A percentile compares a stretch with the other conserved stretches of the same genome.
Conservation (phyloP, 2,888 invertebrate species). For the Caenorhabditis sinica region DNA sequence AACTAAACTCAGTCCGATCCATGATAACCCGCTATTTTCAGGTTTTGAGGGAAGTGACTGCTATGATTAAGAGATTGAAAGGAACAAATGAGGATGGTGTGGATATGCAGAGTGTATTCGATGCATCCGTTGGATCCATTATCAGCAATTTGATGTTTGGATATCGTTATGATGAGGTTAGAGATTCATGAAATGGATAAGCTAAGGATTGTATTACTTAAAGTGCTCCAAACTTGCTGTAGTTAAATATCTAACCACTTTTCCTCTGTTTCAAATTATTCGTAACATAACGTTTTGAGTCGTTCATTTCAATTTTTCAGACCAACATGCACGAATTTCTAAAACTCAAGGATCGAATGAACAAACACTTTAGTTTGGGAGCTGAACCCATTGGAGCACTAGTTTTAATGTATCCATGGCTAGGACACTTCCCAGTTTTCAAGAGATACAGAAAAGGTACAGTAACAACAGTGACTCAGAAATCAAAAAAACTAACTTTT, state of each 20-base stretch:
- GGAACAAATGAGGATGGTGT: too few relatives aligned
- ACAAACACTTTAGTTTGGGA: conserved; percentile 39
- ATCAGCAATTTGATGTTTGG: conserved; percentile 69
- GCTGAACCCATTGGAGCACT: conserved; percentile 40
- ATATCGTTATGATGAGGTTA: conserved; percentile 70
- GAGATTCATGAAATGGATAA: background rate
- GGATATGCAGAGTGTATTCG: conserved; percentile 54
- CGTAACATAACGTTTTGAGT: too few relatives aligned
- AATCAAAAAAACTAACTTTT: too few relatives aligned
- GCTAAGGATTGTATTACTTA: too few relatives aligned
- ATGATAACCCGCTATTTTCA: background rate
- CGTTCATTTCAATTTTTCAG: conserved; percentile 33
- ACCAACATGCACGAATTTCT: conserved; percentile 46
- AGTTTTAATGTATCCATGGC: conserved; percentile 43
- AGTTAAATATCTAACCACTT: too few relatives aligned
- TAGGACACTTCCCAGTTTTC: conserved; percentile 38
- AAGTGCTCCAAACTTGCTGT: too few relatives aligned
- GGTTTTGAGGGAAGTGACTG: conserved; percentile 35
- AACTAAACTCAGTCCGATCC: too few relatives aligned
- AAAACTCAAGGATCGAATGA: conserved; percentile 23
- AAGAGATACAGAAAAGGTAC: conserved; percentile 12
- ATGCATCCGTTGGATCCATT: conserved; percentile 61
- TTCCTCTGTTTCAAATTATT: too few relatives aligned
- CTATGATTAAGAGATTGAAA: conserved; percentile 29
- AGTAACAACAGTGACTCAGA: too few relatives aligned